phyloP scores from a whole-genome alignment of 2,888 invertebrate species.

The Drosophila hamatofila region DNA sequence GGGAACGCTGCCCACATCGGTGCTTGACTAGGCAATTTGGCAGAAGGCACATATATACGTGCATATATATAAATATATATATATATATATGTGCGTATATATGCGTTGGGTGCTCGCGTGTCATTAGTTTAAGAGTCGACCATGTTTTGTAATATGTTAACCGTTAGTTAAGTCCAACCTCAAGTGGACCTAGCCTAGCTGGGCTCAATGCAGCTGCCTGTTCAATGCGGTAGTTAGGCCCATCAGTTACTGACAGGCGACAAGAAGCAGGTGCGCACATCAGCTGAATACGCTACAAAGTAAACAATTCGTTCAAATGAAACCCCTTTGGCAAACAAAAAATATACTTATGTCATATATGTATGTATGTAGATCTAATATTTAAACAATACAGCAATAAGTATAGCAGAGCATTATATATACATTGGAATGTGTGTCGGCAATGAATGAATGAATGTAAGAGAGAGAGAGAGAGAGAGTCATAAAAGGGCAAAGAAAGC shows the following conservation, averaged over 20 bases:
- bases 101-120: slow-evolving; percentile 41
- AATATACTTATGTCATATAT: slow-evolving; percentile 20
- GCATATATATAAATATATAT: not conserved
- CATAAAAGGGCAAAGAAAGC: not conserved
- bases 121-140: slow-evolving; percentile 42
- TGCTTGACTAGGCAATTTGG: slow-evolving; percentile 5
- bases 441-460: slow-evolving; percentile 6
- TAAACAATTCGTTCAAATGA: slow-evolving; percentile 48
- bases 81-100: not conserved
- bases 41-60: not conserved
- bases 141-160: slow-evolving; percentile 27
- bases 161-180: slow-evolving; percentile 5
- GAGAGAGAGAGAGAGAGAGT: too few species aligned
- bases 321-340: slow-evolving; percentile 32
- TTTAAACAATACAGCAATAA: slow-evolving; percentile 24
- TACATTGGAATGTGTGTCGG: slow-evolving; percentile 26
- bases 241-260: slow-evolving; percentile 27
- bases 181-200: not conserved
- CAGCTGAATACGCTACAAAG: too few species aligned
- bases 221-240: not conserved
- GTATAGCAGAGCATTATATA: slow-evolving; percentile 18
- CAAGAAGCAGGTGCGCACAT: slow-evolving; percentile 29
- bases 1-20: slow-evolving; percentile 29
- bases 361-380: slow-evolving; percentile 7
- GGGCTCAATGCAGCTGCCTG: slow-evolving; percentile 25